phyloP scores from a whole-genome alignment of 2,113 vertebrate genomes.

The Nestor notabilis region DNA sequence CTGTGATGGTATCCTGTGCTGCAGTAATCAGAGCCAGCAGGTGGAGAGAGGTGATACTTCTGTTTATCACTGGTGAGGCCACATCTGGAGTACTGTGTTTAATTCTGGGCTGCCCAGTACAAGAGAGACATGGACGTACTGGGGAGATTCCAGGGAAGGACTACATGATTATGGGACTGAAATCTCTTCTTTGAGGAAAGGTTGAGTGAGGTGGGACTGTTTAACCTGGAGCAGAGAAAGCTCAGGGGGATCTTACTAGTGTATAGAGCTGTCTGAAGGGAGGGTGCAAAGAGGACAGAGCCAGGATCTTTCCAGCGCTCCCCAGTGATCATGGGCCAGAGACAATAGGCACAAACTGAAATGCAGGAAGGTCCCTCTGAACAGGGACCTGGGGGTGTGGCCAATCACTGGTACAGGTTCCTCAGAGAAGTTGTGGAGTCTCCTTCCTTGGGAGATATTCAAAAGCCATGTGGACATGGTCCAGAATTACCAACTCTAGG shows the following conservation, averaged over 20 bases:
- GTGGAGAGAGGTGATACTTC: background rate
- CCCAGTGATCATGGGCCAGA: background rate
- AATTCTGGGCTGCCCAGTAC: background rate
- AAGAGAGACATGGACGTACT: background rate
- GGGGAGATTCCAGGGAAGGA: background rate
- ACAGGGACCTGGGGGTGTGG: background rate
- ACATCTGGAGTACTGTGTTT: background rate
- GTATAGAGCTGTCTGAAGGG: background rate
- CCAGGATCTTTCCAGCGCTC: background rate
- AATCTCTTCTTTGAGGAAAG: background rate
- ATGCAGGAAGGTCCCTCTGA: background rate
- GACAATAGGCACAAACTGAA: background rate
- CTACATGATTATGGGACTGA: background rate
- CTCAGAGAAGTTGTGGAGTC: background rate
- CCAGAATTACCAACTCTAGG: background rate
- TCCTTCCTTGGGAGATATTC: background rate
- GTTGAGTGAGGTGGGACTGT: background rate
- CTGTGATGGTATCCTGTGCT: background rate
- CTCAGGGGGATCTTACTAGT: background rate
- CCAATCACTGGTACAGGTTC: background rate
- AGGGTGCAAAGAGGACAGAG: background rate
- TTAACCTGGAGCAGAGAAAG: background rate
- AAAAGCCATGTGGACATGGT: rapidly evolving
- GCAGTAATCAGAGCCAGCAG: background rate
- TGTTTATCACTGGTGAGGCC: background rate